Evolutionary conservation across 2,888 invertebrate species (phyloP).

Genomic region (Latrodectus hesperus): DNA sequence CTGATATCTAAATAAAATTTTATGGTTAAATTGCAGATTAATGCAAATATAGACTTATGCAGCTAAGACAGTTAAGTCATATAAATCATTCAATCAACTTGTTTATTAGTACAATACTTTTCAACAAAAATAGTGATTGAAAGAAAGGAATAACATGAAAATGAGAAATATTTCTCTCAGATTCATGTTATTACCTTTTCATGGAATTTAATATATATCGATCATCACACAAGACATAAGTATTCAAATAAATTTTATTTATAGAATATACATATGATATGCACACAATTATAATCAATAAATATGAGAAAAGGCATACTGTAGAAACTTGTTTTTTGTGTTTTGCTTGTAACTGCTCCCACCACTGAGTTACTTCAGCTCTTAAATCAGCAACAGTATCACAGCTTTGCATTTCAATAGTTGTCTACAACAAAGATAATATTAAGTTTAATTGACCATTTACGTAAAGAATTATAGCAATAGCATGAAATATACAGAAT

Average conservation of each 20-base stretch:
- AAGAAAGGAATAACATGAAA: too few species aligned
- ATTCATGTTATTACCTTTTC: too few species aligned
- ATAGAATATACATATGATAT: background rate
- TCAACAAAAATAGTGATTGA: too few species aligned
- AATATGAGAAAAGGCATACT: conserved; percentile 16
- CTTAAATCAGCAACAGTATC: conserved; percentile 93
- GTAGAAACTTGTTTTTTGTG: conserved; percentile 71
- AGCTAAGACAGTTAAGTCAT: too few species aligned
- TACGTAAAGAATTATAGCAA: background rate
- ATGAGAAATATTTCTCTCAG: too few species aligned
- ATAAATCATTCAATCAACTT: too few species aligned
- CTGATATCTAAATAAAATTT: too few species aligned
- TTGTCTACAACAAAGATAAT: conserved; percentile 76
- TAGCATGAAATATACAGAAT: background rate
- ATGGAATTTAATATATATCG: too few species aligned
- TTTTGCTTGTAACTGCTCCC: conserved; percentile 80
- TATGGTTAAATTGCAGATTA: too few species aligned
- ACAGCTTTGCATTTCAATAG: conserved; percentile 86
- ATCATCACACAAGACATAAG: background rate
- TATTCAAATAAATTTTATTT: background rate
- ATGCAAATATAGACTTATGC: too few species aligned
- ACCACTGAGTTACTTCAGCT: conserved; percentile 97
- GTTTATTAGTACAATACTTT: too few species aligned
- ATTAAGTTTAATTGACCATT: conserved; percentile 76
- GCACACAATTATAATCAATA: background rate